Evolutionary conservation across 2,888 invertebrate species (phyloP).

Genomic region (Halictus quadricinctus): DNA sequence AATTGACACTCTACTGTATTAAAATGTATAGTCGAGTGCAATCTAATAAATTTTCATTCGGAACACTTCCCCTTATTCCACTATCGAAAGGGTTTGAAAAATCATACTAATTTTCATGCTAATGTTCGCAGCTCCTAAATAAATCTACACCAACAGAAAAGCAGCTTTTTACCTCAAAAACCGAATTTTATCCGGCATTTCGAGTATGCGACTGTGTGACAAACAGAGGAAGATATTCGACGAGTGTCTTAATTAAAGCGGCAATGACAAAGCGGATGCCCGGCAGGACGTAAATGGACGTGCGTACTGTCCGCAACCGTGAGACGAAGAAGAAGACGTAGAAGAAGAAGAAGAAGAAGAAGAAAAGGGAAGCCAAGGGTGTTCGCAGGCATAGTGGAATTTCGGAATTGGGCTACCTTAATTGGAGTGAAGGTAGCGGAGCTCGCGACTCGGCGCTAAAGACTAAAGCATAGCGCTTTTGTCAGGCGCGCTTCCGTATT

Average conservation of each 20-base stretch:
- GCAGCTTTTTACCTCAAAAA: neutral
- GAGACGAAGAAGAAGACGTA: neutral
- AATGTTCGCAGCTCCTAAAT: too few species aligned
- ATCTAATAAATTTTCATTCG: too few species aligned
- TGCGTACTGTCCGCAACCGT: neutral
- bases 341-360: neutral
- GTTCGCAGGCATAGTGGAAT: conserved; percentile 32
- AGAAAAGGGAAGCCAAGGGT: neutral
- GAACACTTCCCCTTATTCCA: too few species aligned
- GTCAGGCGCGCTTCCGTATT: conserved; percentile 66
- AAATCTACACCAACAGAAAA: neutral
- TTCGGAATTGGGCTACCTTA: conserved; percentile 69
- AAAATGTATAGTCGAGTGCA: too few species aligned
- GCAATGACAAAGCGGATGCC: conserved; percentile 35
- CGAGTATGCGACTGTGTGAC: neutral
- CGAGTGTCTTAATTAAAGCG: conserved; percentile 48
- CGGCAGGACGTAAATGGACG: neutral
- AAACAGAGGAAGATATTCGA: conserved; percentile 10
- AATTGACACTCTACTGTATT: too few species aligned
- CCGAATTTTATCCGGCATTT: neutral
- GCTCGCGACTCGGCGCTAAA: conserved; percentile 3
- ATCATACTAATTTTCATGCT: too few species aligned
- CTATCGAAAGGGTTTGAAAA: too few species aligned
- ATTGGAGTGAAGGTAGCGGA: conserved; percentile 53
- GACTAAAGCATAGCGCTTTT: conserved; percentile 42